A percentile compares a stretch with the other conserved stretches of the same genome.
Evolutionary conservation across 2,888 invertebrate genomes (phyloP).

Genomic region (Meandrusa payeni): DNA sequence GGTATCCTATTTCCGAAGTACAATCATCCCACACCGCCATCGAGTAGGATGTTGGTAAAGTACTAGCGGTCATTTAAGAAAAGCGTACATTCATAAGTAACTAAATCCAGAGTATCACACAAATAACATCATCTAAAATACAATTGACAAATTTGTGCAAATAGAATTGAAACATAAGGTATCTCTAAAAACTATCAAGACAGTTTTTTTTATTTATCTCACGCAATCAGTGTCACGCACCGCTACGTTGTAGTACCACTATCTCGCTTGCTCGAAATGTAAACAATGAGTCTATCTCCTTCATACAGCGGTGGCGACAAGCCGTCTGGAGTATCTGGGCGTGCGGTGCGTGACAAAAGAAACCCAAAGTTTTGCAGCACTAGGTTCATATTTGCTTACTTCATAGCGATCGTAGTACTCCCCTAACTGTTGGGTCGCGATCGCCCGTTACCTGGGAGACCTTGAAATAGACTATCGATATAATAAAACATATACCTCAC

Average conservation of each 20-base stretch:
- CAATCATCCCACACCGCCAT: no score
- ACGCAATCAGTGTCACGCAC: slow-evolving; percentile 17
- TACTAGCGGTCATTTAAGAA: no score
- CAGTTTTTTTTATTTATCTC: slow-evolving; percentile 9
- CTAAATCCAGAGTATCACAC: no score
- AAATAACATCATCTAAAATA: no score
- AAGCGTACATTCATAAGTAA: no score
- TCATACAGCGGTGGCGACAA: slow-evolving; percentile 71
- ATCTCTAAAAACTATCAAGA: not conserved
- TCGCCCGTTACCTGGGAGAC: slow-evolving; percentile 43
- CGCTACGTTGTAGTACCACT: slow-evolving; percentile 35
- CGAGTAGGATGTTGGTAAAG: no score
- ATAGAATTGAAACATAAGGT: not conserved
- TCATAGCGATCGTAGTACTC: slow-evolving; percentile 33
- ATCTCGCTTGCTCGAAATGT: slow-evolving; percentile 52
- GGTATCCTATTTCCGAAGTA: no score
- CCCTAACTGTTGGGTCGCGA: slow-evolving; percentile 35
- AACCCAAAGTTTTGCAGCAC: slow-evolving; percentile 66
- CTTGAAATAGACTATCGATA: slow-evolving; percentile 28
- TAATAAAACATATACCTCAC: slow-evolving; percentile 12
- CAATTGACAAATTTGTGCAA: slow-evolving; percentile 1
- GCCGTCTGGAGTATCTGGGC: slow-evolving; percentile 73
- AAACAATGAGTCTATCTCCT: slow-evolving; percentile 52
- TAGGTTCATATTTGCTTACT: slow-evolving; percentile 65
- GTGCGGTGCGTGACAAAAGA: slow-evolving; percentile 63